phyloP scores from a whole-genome alignment of 1,140 invertebrate genomes.

The Holcopasites calliopsidis region DNA sequence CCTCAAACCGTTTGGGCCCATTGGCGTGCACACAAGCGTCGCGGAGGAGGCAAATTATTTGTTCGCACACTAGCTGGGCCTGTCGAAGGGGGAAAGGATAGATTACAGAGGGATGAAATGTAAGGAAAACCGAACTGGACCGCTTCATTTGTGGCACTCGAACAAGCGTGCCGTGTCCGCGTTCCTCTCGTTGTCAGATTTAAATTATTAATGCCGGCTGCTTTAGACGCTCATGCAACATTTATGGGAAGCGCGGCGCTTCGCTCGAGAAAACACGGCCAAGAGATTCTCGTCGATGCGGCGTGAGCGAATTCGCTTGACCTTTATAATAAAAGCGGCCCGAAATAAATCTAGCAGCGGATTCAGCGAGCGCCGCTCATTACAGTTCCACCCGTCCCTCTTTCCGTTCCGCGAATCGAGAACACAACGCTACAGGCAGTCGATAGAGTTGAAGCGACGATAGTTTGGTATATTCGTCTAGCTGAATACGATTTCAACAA shows the following conservation, averaged over 20 bases:
- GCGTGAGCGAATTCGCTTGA: conserved; percentile 62
- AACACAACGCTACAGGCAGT: not conserved
- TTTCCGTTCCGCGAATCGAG: not conserved
- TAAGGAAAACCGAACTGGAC: not conserved
- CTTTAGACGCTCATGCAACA: conserved; percentile 64
- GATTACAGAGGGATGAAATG: not conserved
- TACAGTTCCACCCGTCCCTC: conserved; percentile 25
- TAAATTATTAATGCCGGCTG: conserved; percentile 64
- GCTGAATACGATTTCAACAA: not conserved
- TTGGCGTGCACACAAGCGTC: not conserved
- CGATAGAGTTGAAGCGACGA: not conserved
- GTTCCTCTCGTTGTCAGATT: conserved; percentile 47
- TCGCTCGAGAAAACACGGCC: conserved; percentile 27
- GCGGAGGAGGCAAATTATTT: no score
- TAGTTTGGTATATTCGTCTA: not conserved
- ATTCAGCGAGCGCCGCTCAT: conserved; percentile 38
- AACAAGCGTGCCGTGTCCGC: conserved; percentile 28
- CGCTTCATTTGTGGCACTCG: no score
- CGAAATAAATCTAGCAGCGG: conserved; percentile 51
- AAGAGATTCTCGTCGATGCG: conserved; percentile 52
- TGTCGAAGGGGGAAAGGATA: not conserved
- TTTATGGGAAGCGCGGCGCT: conserved; percentile 58
- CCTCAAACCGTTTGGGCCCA: not conserved
- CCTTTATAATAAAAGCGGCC: conserved; percentile 52
- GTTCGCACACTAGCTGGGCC: no score